Evolutionary conservation across 2,888 invertebrate genomes (phyloP).

Genomic region (Autographa gamma): DNA sequence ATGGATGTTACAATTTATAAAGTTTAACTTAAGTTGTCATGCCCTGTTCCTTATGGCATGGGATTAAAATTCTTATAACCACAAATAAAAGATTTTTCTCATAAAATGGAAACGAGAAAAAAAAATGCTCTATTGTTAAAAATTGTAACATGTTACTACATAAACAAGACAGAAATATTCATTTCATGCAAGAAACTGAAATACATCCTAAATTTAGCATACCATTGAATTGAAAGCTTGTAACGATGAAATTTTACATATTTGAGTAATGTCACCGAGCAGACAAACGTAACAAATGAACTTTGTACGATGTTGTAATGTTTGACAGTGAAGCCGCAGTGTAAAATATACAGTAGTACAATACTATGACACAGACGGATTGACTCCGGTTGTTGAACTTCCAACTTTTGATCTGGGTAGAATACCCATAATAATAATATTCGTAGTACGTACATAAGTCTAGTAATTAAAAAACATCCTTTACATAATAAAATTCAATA

Average conservation of each 20-base stretch:
- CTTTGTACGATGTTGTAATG: constrained; percentile 5
- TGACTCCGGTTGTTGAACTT: no score
- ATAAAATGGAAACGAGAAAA: no score
- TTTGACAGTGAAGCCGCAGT: neutral
- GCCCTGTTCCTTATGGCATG: neutral
- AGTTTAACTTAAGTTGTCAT: neutral
- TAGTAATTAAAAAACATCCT: no score
- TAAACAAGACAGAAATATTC: neutral
- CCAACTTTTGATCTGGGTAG: no score
- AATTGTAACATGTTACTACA: no score
- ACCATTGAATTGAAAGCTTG: neutral
- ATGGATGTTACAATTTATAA: neutral
- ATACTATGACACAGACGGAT: neutral
- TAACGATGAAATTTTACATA: constrained; percentile 17
- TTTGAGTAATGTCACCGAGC: constrained; percentile 15
- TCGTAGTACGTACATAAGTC: no score
- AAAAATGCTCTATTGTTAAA: no score
- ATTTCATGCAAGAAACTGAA: neutral
- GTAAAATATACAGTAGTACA: neutral
- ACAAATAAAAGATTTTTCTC: no score
- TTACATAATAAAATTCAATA: no score
- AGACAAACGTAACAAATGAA: constrained; percentile 2
- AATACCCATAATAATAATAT: no score
- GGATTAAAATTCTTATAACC: no score
- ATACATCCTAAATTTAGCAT: constrained; percentile 1